Evolutionary conservation across 35 echinoderm and acorn worm genomes (phyloP).

Genomic region (Strongylocentrotus purpuratus): DNA sequence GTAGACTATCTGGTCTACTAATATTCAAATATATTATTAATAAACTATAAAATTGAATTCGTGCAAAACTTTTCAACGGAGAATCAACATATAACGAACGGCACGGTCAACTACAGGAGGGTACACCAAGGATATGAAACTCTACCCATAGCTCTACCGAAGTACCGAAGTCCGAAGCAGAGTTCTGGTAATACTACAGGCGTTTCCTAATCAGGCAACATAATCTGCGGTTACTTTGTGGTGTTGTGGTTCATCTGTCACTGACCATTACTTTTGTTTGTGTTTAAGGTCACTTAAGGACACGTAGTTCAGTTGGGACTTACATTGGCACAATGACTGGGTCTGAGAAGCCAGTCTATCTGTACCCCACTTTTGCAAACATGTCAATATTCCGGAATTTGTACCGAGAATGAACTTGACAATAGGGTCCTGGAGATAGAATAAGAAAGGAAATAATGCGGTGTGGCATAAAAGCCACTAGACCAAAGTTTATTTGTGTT

Average conservation of each 20-base stretch:
- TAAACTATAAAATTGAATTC: too few relatives aligned
- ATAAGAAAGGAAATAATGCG: background rate
- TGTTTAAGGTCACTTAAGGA: background rate
- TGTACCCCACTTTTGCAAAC: background rate
- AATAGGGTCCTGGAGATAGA: background rate
- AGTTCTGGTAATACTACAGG: too few relatives aligned
- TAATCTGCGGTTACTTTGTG: background rate
- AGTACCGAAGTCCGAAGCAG: too few relatives aligned
- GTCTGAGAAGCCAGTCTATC: background rate
- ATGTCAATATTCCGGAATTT: background rate
- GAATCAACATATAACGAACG: too few relatives aligned
- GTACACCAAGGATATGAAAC: too few relatives aligned
- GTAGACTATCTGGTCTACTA: too few relatives aligned
- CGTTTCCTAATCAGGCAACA: background rate
- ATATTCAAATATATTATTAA: too few relatives aligned
- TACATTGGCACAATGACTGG: background rate
- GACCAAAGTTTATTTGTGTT: slow-evolving; percentile 31
- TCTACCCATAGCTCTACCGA: too few relatives aligned
- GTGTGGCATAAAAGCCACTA: slow-evolving; percentile 16
- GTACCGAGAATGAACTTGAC: background rate
- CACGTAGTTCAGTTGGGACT: background rate
- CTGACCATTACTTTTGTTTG: background rate
- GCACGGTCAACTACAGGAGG: too few relatives aligned
- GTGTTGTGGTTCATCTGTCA: background rate
- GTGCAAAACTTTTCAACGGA: too few relatives aligned